Percentiles rank a stretch among this genome's conserved stretches.
phyloP scores from a whole-genome alignment of 1,140 invertebrate species.

The Temnothorax curvispinosus region DNA sequence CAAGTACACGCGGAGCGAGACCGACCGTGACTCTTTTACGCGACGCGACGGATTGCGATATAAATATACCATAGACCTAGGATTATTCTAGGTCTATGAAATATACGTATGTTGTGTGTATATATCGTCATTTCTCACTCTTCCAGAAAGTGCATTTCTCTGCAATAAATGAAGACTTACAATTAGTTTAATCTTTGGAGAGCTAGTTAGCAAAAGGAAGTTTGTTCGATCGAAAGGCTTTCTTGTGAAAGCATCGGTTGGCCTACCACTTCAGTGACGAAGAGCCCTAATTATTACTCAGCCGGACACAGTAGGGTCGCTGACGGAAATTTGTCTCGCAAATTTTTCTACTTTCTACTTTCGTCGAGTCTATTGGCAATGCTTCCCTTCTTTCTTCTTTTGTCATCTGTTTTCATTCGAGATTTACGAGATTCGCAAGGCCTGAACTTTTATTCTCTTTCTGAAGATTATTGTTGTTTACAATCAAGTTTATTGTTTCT shows the following conservation, averaged over 20 bases:
- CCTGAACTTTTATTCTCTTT: neutral
- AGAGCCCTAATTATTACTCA: constrained; percentile 71
- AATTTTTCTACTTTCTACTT: constrained; percentile 58
- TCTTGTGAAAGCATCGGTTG: constrained; percentile 51
- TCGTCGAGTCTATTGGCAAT: neutral
- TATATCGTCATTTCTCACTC: neutral
- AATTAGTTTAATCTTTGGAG: constrained; percentile 66
- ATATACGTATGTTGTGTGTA: neutral
- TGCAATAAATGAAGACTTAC: constrained; percentile 24
- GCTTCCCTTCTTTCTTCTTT: neutral
- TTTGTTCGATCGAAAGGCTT: constrained; percentile 67
- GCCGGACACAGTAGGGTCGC: constrained; percentile 46
- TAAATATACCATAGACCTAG: too few species aligned
- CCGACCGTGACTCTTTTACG: too few species aligned
- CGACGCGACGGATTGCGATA: too few species aligned
- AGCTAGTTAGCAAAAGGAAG: constrained; percentile 66
- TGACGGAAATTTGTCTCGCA: constrained; percentile 59
- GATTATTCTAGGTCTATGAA: too few species aligned
- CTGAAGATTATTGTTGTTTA: neutral
- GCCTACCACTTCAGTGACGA: constrained; percentile 55
- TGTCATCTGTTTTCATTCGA: neutral
- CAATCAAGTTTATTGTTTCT: neutral
- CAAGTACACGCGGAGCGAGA: too few species aligned
- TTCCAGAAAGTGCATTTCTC: constrained; percentile 41
- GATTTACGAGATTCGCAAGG: neutral